phyloP scores from a whole-genome alignment of 2,113 vertebrate genomes.

The Eira barbara region DNA sequence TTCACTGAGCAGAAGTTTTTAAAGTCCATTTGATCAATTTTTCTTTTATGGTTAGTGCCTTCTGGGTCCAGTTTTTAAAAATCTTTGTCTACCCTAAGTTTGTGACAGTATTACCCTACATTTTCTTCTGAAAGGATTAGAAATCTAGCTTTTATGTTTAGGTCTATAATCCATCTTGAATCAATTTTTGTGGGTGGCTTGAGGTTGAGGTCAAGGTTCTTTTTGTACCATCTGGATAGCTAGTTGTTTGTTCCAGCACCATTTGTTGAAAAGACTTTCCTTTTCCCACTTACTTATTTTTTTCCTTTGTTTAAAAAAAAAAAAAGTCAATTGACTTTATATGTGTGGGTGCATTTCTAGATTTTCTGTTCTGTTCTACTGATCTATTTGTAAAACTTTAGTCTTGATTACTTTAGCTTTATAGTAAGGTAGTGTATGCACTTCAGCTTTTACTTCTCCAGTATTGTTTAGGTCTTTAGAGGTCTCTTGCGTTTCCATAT shows the following conservation, averaged over 20 bases:
- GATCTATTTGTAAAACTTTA: background rate
- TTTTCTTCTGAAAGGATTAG: conserved; percentile 19
- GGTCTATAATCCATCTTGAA: background rate
- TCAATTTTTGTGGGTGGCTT: conserved; percentile 21
- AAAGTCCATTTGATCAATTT: background rate
- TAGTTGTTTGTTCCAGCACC: background rate
- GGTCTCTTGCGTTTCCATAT: background rate
- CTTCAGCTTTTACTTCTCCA: background rate
- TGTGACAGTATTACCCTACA: background rate
- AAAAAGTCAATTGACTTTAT: background rate
- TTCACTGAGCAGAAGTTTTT: background rate
- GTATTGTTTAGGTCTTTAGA: background rate
- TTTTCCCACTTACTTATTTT: background rate
- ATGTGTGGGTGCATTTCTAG: background rate
- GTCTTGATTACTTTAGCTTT: background rate
- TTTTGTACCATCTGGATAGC: background rate
- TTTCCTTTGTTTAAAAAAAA: background rate
- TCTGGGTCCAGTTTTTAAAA: background rate
- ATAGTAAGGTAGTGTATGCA: background rate
- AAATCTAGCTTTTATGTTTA: background rate
- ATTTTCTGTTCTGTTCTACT: background rate
- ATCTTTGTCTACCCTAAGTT: background rate
- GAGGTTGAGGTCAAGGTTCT: background rate
- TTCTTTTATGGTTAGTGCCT: background rate
- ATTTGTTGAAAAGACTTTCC: background rate